Conservation (phyloP, 2,113 vertebrate genomes). For the Felis catus region F.catus_Fca126_mat1.0 CM031413.1:20100501-20101000, state of each 20-base stretch:
- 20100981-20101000: neutral
- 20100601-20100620: neutral
- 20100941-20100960: neutral
- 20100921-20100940: neutral
- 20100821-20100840: neutral
- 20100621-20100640: neutral
- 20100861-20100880: neutral
- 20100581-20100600: neutral
- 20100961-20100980: neutral
- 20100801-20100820: neutral
- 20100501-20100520: neutral
- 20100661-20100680: neutral
- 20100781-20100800: neutral
- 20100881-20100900: neutral
- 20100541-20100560: neutral
- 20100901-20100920: neutral
- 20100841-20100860: neutral
- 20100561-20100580: neutral
- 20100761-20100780: neutral
- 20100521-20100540: neutral
- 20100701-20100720: neutral
- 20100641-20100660: neutral
- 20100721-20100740: neutral
- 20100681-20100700: neutral
- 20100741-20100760: neutral